phyloP scores from a whole-genome alignment of 2,113 vertebrate species.

The Syrrhaptes paradoxus region DNA sequence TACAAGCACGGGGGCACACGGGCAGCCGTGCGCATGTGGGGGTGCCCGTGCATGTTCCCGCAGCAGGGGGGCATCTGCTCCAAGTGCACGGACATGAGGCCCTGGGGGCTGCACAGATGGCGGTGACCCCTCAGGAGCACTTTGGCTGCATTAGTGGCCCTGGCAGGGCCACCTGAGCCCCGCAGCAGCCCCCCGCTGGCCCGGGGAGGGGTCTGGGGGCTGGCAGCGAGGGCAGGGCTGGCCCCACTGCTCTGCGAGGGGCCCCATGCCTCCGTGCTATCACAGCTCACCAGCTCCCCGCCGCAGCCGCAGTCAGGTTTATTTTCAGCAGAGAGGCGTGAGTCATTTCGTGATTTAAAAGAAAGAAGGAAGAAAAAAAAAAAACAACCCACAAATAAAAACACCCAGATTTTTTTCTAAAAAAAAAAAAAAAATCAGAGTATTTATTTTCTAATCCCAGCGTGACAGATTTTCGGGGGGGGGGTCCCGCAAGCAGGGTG shows the following conservation, averaged over 20 bases:
- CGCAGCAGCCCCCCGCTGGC: fast-evolving
- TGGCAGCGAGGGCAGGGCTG: neutral
- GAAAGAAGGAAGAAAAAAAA: neutral
- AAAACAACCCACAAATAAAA: neutral
- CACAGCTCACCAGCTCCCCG: neutral
- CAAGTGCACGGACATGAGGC: neutral
- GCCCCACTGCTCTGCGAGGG: fast-evolving
- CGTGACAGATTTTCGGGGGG: neutral
- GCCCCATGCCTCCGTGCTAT: neutral
- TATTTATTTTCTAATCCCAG: neutral
- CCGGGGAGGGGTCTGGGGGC: neutral
- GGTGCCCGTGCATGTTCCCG: neutral
- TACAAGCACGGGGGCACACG: neutral
- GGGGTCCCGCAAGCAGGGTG: neutral
- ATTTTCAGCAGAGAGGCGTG: slow-evolving; percentile 23
- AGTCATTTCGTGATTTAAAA: slow-evolving; percentile 25
- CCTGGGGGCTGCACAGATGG: neutral
- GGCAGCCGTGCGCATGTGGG: neutral
- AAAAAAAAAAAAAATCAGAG: neutral
- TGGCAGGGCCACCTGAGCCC: slow-evolving; percentile 28
- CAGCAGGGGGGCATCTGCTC: neutral
- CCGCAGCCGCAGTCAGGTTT: neutral
- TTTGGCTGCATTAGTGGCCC: slow-evolving; percentile 69
- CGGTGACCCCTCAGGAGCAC: slow-evolving; percentile 12
- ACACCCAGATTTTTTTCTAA: neutral